Evolutionary conservation across 2,797 vertebrate species (phyloP), one percentile per base, ranked within the genome.

Genomic region (Cyprinodon diabolis): DNA sequence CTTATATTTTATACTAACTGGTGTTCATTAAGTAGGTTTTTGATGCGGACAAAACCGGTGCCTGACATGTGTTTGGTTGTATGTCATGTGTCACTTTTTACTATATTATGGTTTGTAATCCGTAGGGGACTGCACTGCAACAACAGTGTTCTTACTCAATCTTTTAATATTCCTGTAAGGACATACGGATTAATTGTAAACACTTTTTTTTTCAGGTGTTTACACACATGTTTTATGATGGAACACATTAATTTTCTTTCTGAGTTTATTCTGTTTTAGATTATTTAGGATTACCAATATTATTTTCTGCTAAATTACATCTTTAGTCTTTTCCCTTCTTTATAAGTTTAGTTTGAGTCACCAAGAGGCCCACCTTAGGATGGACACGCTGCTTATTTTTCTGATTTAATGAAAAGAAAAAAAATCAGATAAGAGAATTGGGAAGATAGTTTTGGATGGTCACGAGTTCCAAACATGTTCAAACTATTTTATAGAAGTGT

Each of bases 1-100:
- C 72, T 71, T 5, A 71, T 56, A n/a, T 75, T 1, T 4, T 67
- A 11, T 4, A 51, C 11, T 68, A 23, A 60, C 66, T 78, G 40
- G 21, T 4, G 9, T 37, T 43, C 47, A 4, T 40, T 4, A 40
- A 11, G 15, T 23, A 4, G 2, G 47, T 52, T 70, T 60, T 11
- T 4, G 25, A 35, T 52, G 43, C 57, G n/a, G 3, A 55, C 30
- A 55, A 43, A 43, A 43, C 40, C 7, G 40, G 40, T 43, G 40
- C 5, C 40, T 8, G 40, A 43, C 40, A 8, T 8, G 40, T 43
- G 40, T 43, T 43, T 43, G 40, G 40, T 5, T 43, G 4, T 43
- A 5, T 43, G 40, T 5, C 40, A 35, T 3, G 40, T 21, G 21
- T 43, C 35, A 40, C 19, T 21, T 62, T 43, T 43, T 11, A 43